Evolutionary conservation across 2,113 vertebrate species (phyloP), one percentile per base, ranked within the genome.

Genomic region (Reinhardtius hippoglossoides): DNA sequence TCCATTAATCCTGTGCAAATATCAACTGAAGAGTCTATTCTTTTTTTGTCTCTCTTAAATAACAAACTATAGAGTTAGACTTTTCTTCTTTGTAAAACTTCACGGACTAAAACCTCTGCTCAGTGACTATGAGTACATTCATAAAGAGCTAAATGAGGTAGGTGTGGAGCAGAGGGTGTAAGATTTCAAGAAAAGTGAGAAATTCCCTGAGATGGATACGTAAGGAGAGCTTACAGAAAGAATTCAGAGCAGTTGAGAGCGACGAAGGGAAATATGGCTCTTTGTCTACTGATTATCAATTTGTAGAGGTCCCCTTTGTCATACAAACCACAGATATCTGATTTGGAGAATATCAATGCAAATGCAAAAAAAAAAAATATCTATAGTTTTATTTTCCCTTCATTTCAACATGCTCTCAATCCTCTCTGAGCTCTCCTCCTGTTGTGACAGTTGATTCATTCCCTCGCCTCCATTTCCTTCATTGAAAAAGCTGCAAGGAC

Each of bases 131-230:
- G 92, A 96, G 95, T 98, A 98, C 97, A 97, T 98, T 97, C 97
- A 96, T 97, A 96, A 97, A 95, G 96, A 96, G 95, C 95, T 95
- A 96, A 95, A 96, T 97, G 98, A 99, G 98, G 98, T 99, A 99
- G 97, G 96, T 96, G 91, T 94, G 94, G 96, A 95, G 95, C 93
- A 96, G 96, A 94, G 94, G 87, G 76, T 88, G 87, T 85, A 85
- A 93, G 81, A 89, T 91, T 94, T 92, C 91, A 94, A 93, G 95
- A 91, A 86, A 96, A 91, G 88, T 91, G 92, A 95, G 95, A 95
- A 96, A 96, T 96, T 99, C 97, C 98, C 98, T 99, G 98, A 99
- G 98, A 98, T 90, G 91, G 83, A 87, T 79, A 73, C 62, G 70
- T 58, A 78, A 91, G 80, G 80, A 87, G 87, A 84, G 85, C 54